Evolutionary conservation across 2,113 vertebrate species (phyloP).

Genomic region (Entomyzon cyanotis): DNA sequence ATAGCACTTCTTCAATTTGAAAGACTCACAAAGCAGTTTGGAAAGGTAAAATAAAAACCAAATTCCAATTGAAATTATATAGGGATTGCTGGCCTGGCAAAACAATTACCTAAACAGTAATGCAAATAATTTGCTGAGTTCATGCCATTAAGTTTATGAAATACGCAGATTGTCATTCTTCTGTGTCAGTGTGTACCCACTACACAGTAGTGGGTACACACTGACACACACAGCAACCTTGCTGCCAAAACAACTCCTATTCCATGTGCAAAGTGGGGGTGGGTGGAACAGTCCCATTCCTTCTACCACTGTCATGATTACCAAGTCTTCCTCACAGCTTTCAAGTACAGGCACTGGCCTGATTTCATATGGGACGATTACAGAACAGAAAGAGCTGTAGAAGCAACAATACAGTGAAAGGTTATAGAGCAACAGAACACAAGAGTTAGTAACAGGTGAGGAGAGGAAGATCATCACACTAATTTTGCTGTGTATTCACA

Average conservation of each 20-base stretch:
- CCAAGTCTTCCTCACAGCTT: background rate
- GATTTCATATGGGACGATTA: background rate
- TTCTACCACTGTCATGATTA: background rate
- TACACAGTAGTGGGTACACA: background rate
- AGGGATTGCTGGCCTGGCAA: background rate
- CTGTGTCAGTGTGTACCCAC: background rate
- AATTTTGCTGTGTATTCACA: fast-evolving
- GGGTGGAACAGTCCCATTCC: background rate
- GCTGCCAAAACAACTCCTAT: background rate
- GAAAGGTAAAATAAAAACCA: background rate
- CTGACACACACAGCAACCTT: background rate
- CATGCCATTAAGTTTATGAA: background rate
- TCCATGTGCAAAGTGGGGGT: fast-evolving
- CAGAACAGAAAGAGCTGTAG: background rate
- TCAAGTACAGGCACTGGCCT: background rate
- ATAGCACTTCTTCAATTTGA: background rate
- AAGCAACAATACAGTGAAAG: background rate
- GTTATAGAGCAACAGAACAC: background rate
- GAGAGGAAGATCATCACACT: background rate
- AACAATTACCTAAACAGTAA: background rate
- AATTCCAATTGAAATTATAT: background rate
- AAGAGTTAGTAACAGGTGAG: background rate
- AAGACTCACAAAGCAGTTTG: background rate
- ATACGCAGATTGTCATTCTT: background rate
- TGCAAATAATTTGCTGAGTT: background rate